Evolutionary conservation across 2,113 vertebrate species (phyloP).

Genomic region (Columbina picui): DNA sequence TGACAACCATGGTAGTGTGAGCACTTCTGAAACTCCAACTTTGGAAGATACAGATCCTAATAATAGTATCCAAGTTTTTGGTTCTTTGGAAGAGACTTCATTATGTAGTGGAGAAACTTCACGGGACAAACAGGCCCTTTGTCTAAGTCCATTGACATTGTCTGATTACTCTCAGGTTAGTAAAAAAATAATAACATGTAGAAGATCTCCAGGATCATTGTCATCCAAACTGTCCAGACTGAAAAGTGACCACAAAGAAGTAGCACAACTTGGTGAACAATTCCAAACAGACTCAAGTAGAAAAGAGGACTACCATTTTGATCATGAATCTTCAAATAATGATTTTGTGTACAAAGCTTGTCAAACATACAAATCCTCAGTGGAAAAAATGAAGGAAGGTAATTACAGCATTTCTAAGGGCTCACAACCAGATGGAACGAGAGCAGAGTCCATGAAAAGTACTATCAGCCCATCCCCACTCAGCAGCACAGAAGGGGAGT

Average conservation of each 20-base stretch:
- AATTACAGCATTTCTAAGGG: background rate
- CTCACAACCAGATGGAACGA: rapidly evolving
- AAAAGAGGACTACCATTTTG: background rate
- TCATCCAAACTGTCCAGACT: constrained; percentile 86
- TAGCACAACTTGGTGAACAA: constrained; percentile 5
- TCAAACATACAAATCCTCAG: background rate
- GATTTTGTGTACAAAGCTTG: background rate
- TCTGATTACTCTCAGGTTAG: constrained; percentile 54
- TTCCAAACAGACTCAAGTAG: constrained; percentile 6
- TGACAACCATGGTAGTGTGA: background rate
- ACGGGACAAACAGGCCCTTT: constrained; percentile 9
- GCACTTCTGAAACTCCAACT: background rate
- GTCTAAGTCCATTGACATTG: constrained; percentile 14
- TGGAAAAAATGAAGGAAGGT: background rate
- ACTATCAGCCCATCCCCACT: background rate
- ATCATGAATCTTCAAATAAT: background rate
- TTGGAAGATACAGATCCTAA: background rate
- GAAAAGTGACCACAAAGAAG: constrained; percentile 69
- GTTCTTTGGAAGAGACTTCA: constrained; percentile 25
- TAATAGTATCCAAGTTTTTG: background rate
- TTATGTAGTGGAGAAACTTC: constrained; percentile 7
- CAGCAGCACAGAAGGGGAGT: constrained; percentile 4
- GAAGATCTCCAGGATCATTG: constrained; percentile 73
- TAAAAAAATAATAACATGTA: background rate
- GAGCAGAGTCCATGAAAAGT: background rate